Evolutionary conservation across 2,797 vertebrate species (phyloP), one percentile per base, ranked within the genome.

Genomic region (Acanthopagrus latus): DNA sequence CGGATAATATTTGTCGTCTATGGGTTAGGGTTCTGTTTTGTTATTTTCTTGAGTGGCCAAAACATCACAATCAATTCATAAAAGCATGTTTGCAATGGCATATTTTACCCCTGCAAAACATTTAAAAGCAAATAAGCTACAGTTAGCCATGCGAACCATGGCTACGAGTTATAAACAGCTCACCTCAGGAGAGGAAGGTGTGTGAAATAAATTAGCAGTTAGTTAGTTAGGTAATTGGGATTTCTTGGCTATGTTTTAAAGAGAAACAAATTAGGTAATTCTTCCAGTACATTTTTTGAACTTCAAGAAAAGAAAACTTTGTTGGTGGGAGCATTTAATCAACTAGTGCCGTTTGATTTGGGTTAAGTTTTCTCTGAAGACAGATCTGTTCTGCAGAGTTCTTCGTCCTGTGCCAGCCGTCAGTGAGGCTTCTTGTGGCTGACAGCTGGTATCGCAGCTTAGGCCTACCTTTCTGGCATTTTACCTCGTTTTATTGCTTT

Each of bases 381-480:
- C 63, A 74, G 84, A 86, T 92, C 81, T 80, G 71, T 87, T 86
- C 71, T 1, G 33, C 12, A 4, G 50, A 62, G 52, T 41, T 48
- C 48, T 79, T 81, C 1, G 29, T 82, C 74, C 57, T 44, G 46
- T 91, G 91, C 89, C 89, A 92, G 76, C 64, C 75, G 60, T 73
- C 47, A 29, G 52, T 20, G 52, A 50, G 62, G 38, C 20, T 58
- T 71, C 74, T 83, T 12, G 47, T 65, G 76, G 86, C 72, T 43
- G 88, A 89, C 92, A 92, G 91, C 88, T 81, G 90, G 76, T 85
- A 78, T 71, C 9, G 12, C 71, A 81, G 72, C 57, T 71, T 83
- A 90, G 79, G 72, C 57, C 69, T 83, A 90, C 82, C 80, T 84
- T 21, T 56, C 80, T 85, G 89, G 79, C 87, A 87, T 81, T 90